These are phyloP conservation scores for Sibirionetta formosa DNA, from an alignment of 2,797 vertebrate species.

Conservation along the genomic window DNA sequence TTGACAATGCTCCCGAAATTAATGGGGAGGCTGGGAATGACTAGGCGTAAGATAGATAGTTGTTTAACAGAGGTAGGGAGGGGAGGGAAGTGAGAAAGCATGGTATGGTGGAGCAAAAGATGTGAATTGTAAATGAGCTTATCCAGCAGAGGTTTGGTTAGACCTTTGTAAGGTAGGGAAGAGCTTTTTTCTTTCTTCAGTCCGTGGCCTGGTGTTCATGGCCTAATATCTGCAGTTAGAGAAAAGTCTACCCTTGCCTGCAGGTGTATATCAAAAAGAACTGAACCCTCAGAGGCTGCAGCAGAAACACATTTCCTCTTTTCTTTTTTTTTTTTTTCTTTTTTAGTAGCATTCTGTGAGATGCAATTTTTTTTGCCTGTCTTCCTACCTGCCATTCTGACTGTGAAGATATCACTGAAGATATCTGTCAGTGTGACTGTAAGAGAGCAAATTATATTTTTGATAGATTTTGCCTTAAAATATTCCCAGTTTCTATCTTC, in stretches of 20 bases:
- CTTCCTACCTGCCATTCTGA: not conserved
- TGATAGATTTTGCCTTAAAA: not conserved
- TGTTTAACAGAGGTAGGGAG: not conserved
- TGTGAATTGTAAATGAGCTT: not conserved
- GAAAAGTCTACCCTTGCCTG: not conserved
- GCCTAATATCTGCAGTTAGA: not conserved
- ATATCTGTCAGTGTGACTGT: not conserved
- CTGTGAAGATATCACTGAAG: not conserved
- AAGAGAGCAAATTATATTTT: not conserved
- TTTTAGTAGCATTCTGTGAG: not conserved
- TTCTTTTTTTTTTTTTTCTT: fast-evolving
- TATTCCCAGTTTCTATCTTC: not conserved
- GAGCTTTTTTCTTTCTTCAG: not conserved
- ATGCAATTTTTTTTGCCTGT: not conserved
- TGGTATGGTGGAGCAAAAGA: not conserved
- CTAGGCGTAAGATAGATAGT: not conserved
- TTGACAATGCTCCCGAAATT: not conserved
- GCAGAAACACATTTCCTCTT: not conserved
- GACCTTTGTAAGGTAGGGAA: not conserved
- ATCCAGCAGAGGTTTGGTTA: not conserved
- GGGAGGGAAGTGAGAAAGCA: not conserved
- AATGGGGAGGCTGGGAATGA: not conserved
- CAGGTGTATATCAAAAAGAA: not conserved
- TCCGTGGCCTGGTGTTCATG: not conserved
- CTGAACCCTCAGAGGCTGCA: not conserved